phyloP scores from a whole-genome alignment of 2,113 vertebrate species.

The Garra rufa region DNA sequence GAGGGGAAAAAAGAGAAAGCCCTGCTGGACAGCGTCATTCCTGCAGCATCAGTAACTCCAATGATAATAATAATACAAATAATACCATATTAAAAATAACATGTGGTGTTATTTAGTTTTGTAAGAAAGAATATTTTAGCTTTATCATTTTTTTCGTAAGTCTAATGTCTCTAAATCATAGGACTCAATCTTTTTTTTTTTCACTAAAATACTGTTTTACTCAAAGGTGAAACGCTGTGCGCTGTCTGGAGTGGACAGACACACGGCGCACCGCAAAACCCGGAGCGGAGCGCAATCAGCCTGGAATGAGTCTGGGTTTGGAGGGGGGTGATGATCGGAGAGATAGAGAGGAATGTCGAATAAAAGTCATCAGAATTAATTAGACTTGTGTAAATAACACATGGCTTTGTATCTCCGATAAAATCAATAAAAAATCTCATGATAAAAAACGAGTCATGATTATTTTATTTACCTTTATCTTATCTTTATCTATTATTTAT shows the following conservation, averaged over 20 bases:
- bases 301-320: not conserved
- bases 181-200: not conserved
- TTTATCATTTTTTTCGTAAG: no score
- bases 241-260: not conserved
- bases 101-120: not conserved
- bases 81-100: not conserved
- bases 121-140: no score
- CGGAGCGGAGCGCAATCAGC: constrained; percentile 49
- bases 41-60: not conserved
- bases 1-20: constrained; percentile 59
- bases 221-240: not conserved
- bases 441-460: no score
- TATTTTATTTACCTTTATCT: no score
- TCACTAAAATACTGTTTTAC: not conserved
- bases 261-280: constrained; percentile 54
- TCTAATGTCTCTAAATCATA: no score
- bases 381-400: not conserved
- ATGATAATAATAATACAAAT: not conserved
- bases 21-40: constrained; percentile 26
- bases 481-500: no score
- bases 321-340: not conserved
- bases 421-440: not conserved
- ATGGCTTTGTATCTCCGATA: no score
- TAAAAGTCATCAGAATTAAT: not conserved
- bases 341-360: not conserved